A percentile compares a stretch with the other conserved stretches of the same genome.
phyloP scores from a whole-genome alignment of 1,140 invertebrate genomes.

The Archegozetes longisetosus region DNA sequence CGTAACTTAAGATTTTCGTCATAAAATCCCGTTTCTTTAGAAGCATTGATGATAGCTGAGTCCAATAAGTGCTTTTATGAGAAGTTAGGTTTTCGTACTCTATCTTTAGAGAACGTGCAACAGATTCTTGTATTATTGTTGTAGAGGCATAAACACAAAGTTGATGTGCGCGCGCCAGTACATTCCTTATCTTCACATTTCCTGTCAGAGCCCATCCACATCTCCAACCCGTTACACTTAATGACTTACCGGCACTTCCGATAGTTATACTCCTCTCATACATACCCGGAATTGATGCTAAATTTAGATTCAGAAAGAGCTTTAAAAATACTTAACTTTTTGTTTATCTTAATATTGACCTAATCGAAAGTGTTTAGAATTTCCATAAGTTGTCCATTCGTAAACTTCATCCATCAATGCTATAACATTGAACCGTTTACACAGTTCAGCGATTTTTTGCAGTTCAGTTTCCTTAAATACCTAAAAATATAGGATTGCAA shows the following conservation, averaged over 20 bases:
- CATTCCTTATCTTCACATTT: slow-evolving; percentile 49
- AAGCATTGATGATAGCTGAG: slow-evolving; percentile 54
- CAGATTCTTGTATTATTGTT: slow-evolving; percentile 41
- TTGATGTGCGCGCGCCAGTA: slow-evolving; percentile 54
- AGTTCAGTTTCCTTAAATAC: slow-evolving; percentile 37
- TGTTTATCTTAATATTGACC: too few species aligned
- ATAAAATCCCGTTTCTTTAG: slow-evolving; percentile 66
- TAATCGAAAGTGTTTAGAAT: slow-evolving; percentile 68
- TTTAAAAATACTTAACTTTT: too few species aligned
- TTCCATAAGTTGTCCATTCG: slow-evolving; percentile 84
- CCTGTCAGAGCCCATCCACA: slow-evolving; percentile 81
- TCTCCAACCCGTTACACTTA: slow-evolving; percentile 92
- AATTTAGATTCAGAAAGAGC: too few species aligned
- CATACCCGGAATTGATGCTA: slow-evolving; percentile 84
- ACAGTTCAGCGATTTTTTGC: slow-evolving; percentile 60
- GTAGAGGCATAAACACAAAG: slow-evolving; percentile 75
- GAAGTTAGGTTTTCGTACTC: slow-evolving; percentile 41
- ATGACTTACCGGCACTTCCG: slow-evolving; percentile 91
- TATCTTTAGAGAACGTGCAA: slow-evolving; percentile 11
- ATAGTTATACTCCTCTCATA: slow-evolving; percentile 92
- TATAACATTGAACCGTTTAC: slow-evolving; percentile 76
- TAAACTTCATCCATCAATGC: slow-evolving; percentile 93
- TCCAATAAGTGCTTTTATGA: slow-evolving; percentile 71
- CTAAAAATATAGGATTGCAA: slow-evolving; percentile 24
- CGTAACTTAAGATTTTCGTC: slow-evolving; percentile 39